Percentiles rank a stretch among this genome's conserved stretches.
phyloP scores from a whole-genome alignment of 1,140 invertebrate species.

The Drusus annulatus region DNA sequence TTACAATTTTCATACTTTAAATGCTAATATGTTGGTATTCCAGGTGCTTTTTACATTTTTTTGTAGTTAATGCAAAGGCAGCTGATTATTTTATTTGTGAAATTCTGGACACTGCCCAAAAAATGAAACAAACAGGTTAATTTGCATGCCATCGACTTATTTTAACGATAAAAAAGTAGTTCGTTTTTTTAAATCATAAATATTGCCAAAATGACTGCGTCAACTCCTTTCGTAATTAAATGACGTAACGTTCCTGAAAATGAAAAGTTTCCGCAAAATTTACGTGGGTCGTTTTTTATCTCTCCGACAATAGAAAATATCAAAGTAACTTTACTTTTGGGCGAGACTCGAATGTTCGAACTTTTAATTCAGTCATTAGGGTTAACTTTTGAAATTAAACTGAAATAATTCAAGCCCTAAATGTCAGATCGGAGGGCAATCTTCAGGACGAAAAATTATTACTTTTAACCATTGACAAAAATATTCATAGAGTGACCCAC shows the following conservation, averaged over 20 bases:
- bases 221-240: neutral
- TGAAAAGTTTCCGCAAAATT: conserved; percentile 14
- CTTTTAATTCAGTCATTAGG: conserved; percentile 31
- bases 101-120: too few species aligned
- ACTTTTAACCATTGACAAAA: too few species aligned
- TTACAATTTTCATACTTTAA: too few species aligned
- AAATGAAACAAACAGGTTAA: too few species aligned
- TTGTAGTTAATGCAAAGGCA: too few species aligned
- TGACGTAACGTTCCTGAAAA: neutral
- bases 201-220: neutral
- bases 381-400: conserved; percentile 27
- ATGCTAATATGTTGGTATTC: too few species aligned
- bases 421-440: conserved; percentile 22
- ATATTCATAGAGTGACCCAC: too few species aligned
- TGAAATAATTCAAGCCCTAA: conserved; percentile 26
- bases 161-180: too few species aligned
- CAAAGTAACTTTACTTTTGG: conserved; percentile 11
- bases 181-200: neutral
- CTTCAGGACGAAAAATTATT: neutral
- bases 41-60: too few species aligned
- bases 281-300: neutral
- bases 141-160: too few species aligned
- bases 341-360: conserved; percentile 15
- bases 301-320: conserved; percentile 25
- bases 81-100: too few species aligned